phyloP scores from a whole-genome alignment of 1,140 invertebrate genomes.

The Vanessa atalanta region DNA sequence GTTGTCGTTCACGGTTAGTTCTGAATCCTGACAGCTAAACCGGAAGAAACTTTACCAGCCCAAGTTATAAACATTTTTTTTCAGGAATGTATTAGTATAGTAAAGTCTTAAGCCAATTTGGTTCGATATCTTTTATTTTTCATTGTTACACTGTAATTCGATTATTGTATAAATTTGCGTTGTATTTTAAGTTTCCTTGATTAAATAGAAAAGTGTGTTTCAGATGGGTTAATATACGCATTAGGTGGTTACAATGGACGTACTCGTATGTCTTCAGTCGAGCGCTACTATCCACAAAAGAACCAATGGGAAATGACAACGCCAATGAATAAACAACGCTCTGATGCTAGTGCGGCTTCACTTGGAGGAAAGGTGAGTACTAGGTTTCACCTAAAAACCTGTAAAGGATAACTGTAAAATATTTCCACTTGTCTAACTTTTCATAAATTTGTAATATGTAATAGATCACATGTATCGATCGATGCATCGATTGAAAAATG shows the following conservation, averaged over 20 bases:
- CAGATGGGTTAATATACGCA: constrained; percentile 85
- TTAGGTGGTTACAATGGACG: constrained; percentile 89
- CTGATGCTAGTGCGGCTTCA: constrained; percentile 84
- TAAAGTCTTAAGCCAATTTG: too few species aligned
- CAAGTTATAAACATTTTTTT: not conserved
- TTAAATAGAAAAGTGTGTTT: not conserved
- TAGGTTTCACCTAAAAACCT: not conserved
- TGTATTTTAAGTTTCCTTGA: too few species aligned
- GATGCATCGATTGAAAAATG: too few species aligned
- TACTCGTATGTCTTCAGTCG: constrained; percentile 83
- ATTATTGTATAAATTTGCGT: not conserved
- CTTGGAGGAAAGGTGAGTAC: constrained; percentile 75
- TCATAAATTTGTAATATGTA: too few species aligned
- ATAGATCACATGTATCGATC: too few species aligned
- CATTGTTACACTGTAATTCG: too few species aligned
- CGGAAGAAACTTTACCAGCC: not conserved
- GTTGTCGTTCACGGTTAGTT: constrained; percentile 83
- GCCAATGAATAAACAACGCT: constrained; percentile 85
- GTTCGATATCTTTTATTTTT: too few species aligned
- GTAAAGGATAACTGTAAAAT: not conserved
- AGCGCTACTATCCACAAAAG: constrained; percentile 82
- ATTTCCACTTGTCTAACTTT: not conserved
- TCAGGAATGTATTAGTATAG: not conserved
- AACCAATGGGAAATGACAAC: constrained; percentile 87
- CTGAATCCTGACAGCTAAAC: not conserved